Evolutionary conservation across 2,113 vertebrate genomes (phyloP).

Genomic region (Tyto alba): DNA sequence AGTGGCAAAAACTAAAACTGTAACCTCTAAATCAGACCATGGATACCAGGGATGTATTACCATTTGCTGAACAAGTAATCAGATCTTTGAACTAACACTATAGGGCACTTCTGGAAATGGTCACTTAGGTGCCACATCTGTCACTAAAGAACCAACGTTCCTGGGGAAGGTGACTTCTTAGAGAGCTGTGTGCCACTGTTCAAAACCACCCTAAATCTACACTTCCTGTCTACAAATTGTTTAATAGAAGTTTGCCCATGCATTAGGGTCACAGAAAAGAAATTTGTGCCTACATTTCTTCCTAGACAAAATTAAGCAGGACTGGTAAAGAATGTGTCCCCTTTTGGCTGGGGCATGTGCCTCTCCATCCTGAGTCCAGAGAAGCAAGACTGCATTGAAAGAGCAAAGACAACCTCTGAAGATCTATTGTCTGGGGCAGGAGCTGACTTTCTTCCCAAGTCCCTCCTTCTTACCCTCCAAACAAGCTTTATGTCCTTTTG

Average conservation of each 20-base stretch:
- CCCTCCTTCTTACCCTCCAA: neutral
- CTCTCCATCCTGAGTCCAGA: neutral
- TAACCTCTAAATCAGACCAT: neutral
- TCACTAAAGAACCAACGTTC: neutral
- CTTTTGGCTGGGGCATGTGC: neutral
- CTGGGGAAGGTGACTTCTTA: neutral
- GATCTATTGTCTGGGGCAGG: neutral
- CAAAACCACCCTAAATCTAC: neutral
- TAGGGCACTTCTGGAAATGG: neutral
- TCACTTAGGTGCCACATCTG: neutral
- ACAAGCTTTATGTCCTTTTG: neutral
- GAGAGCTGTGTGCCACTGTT: neutral
- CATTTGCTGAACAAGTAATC: neutral
- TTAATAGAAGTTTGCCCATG: neutral
- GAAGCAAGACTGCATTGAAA: neutral
- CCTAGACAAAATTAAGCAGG: neutral
- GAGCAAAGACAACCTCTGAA: neutral
- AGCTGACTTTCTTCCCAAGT: neutral
- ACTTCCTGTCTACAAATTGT: neutral
- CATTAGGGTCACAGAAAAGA: neutral
- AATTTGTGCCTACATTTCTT: neutral
- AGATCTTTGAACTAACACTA: neutral
- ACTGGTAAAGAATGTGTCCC: neutral
- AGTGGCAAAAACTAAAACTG: neutral
- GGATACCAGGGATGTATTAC: neutral